Evolutionary conservation across 2,113 vertebrate species (phyloP), one percentile per base, ranked within the genome.

Genomic region (Equus przewalskii): DNA sequence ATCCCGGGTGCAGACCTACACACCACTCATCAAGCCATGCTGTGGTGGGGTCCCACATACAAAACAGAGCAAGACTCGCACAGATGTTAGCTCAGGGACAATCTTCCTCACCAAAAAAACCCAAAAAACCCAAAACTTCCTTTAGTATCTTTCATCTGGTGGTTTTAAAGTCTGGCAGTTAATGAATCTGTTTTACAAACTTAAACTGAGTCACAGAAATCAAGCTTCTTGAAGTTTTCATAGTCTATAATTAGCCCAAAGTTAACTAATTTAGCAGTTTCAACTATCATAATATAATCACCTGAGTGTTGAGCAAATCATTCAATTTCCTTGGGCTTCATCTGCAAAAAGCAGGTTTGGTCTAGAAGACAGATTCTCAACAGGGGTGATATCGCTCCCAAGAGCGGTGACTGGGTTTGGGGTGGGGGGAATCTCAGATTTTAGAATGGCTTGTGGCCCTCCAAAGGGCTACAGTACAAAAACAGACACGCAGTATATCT

Each of bases 161-260:
- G 6, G 11, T 78, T 51, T 65, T 67, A 54, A 91, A 91, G 33
- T 28, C 67, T 73, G 11, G 26, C 51, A 56, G 12, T 36, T 58
- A n/a, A 3, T n/a, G 96, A 83, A 96, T 75, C 10, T 90, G 69
- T 92, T 79, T 92, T 41, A 91, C 15, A 65, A 93, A 83, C n/a
- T 65, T 89, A 72, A 92, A 82, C n/a, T 69, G 19, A 30, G 2
- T 79, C 54, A 83, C 7, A 79, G 8, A 75, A 80, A 93, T 87
- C 69, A 79, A 88, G 33, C n/a, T 87, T 92, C 72, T 80, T 72
- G 46, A 95, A 94, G 24, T 6, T 87, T 91, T 76, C 65, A 86
- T 16, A 26, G 33, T 70, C 65, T 91, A 60, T 21, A 85, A 70
- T 85, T 72, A 60, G 58, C 5, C 67, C 58, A 85, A 81, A 79